Evolutionary conservation across 2,113 vertebrate species (phyloP).

Genomic region (Boleophthalmus pectinirostris): DNA sequence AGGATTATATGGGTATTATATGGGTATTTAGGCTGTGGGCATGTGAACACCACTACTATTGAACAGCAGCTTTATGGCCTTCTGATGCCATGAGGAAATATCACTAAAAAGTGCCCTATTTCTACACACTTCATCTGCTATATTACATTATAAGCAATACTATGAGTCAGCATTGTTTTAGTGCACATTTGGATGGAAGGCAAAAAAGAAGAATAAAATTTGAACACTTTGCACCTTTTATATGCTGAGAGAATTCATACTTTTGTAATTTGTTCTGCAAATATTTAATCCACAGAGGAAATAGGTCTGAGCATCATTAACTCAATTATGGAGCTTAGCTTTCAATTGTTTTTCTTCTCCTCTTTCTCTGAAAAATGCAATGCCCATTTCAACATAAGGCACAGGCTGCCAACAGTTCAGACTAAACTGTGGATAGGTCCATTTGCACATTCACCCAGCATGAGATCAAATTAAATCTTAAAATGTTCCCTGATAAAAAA

Average conservation of each 20-base stretch:
- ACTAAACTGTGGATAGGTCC: background rate
- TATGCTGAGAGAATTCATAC: conserved; percentile 16
- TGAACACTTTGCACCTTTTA: background rate
- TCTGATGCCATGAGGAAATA: background rate
- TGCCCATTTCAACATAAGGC: background rate
- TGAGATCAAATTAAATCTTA: conserved; percentile 35
- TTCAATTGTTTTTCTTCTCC: conserved; percentile 11
- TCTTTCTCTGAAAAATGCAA: background rate
- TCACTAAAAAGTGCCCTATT: conserved; percentile 3
- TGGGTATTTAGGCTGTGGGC: background rate
- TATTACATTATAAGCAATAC: conserved; percentile 14
- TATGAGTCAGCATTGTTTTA: conserved; percentile 8
- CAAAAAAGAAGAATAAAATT: conserved; percentile 4
- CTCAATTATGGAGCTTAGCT: conserved; percentile 21
- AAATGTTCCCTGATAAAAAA: conserved; percentile 32
- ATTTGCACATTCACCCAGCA: background rate
- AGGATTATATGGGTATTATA: background rate
- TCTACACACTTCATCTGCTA: conserved; percentile 5
- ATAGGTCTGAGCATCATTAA: conserved; percentile 30
- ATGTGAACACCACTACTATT: conserved; percentile 11
- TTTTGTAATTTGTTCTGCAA: conserved; percentile 14
- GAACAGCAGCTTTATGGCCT: background rate
- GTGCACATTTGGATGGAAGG: background rate
- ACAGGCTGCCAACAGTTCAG: background rate
- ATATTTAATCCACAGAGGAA: conserved; percentile 20